Evolutionary conservation across 2,113 vertebrate species (phyloP).

Genomic region (Chiloscyllium plagiosum): DNA sequence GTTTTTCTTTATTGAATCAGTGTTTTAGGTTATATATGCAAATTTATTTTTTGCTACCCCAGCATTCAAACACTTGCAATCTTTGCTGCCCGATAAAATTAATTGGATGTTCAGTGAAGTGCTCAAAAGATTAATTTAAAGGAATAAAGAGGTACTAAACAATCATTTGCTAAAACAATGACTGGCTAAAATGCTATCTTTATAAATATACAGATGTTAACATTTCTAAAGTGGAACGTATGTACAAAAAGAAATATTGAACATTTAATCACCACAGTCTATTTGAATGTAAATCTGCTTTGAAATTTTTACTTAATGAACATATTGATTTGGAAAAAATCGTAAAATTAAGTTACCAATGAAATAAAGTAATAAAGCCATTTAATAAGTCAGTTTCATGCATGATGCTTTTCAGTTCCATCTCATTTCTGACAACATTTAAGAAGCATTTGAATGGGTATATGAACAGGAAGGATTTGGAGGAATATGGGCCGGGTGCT

Average conservation of each 20-base stretch:
- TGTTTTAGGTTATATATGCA: not conserved
- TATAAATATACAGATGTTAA: not conserved
- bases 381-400: not conserved
- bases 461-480: too few relatives aligned
- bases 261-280: not conserved
- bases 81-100: too few relatives aligned
- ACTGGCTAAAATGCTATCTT: not conserved
- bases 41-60: not conserved
- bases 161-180: not conserved
- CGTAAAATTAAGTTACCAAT: not conserved
- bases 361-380: not conserved
- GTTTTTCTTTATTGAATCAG: not conserved
- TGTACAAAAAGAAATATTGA: not conserved
- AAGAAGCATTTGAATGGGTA: too few relatives aligned
- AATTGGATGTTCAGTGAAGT: not conserved
- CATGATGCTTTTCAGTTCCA: slow-evolving; percentile 1
- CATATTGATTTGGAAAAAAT: not conserved
- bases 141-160: not conserved
- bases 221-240: not conserved
- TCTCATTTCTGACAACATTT: not conserved
- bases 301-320: not conserved
- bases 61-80: not conserved
- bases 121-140: not conserved
- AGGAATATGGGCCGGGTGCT: too few relatives aligned
- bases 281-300: not conserved